These are phyloP conservation scores for Oncorhynchus nerka DNA, from an alignment of 2,113 vertebrate genomes.

Conservation along the genomic window DNA sequence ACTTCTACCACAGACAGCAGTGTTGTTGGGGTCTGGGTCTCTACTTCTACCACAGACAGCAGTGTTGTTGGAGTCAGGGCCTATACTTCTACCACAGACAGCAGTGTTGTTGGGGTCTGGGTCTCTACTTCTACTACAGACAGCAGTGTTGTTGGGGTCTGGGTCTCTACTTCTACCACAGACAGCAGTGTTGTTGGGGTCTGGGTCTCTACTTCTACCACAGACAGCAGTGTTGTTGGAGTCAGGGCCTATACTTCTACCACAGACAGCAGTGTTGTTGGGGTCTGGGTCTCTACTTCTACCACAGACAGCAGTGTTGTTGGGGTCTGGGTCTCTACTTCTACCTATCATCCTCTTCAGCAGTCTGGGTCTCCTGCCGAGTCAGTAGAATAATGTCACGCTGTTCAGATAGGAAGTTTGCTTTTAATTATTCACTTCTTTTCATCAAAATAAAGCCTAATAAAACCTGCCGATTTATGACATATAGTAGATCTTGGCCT, in stretches of 20 bases:
- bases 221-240: slow-evolving; percentile 1
- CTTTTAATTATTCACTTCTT: not conserved
- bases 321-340: not conserved
- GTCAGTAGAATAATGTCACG: not conserved
- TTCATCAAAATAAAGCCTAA: not conserved
- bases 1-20: too few species aligned
- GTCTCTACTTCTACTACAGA: too few species aligned
- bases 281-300: not conserved
- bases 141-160: too few species aligned
- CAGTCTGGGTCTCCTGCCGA: not conserved
- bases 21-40: too few species aligned
- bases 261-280: not conserved
- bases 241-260: not conserved
- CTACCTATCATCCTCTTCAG: not conserved
- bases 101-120: too few species aligned
- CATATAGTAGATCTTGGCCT: too few species aligned
- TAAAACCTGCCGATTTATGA: not conserved
- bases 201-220: too few species aligned
- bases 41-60: too few species aligned
- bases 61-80: too few species aligned
- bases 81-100: too few species aligned
- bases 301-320: slow-evolving; percentile 14
- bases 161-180: too few species aligned
- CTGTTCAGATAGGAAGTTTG: not conserved
- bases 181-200: too few species aligned